Base-by-base conservation (phyloP, 1,140 invertebrate genomes). In the Oedothorax gibbosus region DNA sequence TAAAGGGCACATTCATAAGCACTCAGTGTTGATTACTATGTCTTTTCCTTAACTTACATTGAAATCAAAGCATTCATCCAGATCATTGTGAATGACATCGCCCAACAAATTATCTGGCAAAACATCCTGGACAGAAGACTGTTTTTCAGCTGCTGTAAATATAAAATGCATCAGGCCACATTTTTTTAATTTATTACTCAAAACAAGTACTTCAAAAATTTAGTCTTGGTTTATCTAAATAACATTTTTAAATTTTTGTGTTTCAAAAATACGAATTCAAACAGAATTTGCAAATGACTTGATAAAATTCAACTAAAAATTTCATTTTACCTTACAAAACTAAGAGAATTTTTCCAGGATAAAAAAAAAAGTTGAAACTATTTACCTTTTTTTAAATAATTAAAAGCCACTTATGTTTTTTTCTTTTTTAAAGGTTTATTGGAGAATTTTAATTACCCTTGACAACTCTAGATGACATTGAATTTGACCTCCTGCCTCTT, bases 31-130 rank as follows among this genome's bases (percentile, higher is more conserved):
- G 14, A 15, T 21, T 12, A 68, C 0, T 21, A 21, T 12, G 10
- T 53, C 15, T 0, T 49, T 51, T 50, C 6, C 7, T 62, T 8
- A 9, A 69, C 93, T 92, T 89, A 95, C 95, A 90, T 96, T 94
- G 91, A 96, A 96, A 18, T 95, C 95, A 89, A 96, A 96, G 89
- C 95, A 96, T 62, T 93, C 95, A 87, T 94, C 92, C 90, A 95
- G 94, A 88, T 95, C 94, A 87, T 93, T 93, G 88, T 92, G 86
- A 88, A 89, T 90, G 90, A 93, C 87, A 62, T 87, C 85, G 89
- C 88, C 86, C 90, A 90, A 83, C 85, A 91, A 89, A 88, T 91
- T 87, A 85, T 89, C 85, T 87, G 78, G 79, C 62, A 57, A 56
- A 50, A 65, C 82, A 18, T 85, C 49, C 14, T 51, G 9, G 5